Percentiles rank a stretch among this genome's conserved stretches.
These are phyloP conservation scores for Caenorhabditis uteleia DNA, from an alignment of 2,888 invertebrate species.

Conservation along the genomic window DNA sequence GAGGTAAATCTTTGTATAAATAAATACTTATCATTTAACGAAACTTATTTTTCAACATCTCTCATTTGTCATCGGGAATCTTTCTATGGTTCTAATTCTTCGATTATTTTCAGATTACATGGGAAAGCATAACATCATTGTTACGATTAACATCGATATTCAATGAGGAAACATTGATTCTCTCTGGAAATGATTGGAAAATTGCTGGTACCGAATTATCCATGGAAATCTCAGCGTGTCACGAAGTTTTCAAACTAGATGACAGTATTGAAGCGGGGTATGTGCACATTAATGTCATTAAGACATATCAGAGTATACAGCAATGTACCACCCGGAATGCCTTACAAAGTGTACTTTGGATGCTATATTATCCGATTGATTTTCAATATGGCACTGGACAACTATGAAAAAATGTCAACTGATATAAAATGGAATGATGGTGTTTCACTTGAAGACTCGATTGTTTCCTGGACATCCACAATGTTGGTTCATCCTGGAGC, in stretches of 20 bases:
- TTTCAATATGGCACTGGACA: slow-evolving; percentile 92
- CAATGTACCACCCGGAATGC: slow-evolving; percentile 75
- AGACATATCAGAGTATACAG: slow-evolving; percentile 22
- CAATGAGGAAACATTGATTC: slow-evolving; percentile 27
- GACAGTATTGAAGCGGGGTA: slow-evolving; percentile 47
- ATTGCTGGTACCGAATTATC: slow-evolving; percentile 22
- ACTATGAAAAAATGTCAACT: slow-evolving; percentile 80
- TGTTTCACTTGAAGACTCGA: slow-evolving; percentile 45
- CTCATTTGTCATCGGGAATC: not conserved
- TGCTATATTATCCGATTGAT: slow-evolving; percentile 85
- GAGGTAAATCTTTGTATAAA: slow-evolving; percentile 79
- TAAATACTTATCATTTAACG: no score
- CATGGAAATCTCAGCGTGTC: slow-evolving; percentile 50
- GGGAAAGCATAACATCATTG: slow-evolving; percentile 90
- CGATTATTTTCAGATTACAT: slow-evolving; percentile 78
- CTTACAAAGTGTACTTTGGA: slow-evolving; percentile 82
- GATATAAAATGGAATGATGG: slow-evolving; percentile 41
- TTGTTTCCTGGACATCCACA: slow-evolving; percentile 59
- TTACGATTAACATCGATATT: slow-evolving; percentile 91
- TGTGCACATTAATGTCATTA: no score
- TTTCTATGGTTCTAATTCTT: not conserved
- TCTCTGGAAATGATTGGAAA: slow-evolving; percentile 46
- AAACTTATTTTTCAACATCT: no score
- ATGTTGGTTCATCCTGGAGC: slow-evolving; percentile 82
- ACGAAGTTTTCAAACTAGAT: slow-evolving; percentile 59